Base-by-base conservation (phyloP, 2,888 invertebrate species). In the Lasioglossum figueresi region DNA sequence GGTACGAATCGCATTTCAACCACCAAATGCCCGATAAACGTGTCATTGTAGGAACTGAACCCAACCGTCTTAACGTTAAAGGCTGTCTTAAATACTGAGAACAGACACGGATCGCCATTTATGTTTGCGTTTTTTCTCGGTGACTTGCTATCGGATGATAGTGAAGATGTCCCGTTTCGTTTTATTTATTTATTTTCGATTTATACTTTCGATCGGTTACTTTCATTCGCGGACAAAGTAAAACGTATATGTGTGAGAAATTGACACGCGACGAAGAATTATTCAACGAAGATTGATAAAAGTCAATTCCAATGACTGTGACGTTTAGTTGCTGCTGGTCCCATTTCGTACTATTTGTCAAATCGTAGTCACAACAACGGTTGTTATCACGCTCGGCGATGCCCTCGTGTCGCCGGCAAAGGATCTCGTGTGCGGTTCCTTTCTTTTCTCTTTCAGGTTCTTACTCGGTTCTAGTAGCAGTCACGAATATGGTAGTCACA, bases 31-130 rank as follows among this genome's bases (percentile, higher is more conserved):
- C 91, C 92, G 90, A 85, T 82, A 82, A 87, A 86, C 86, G 84
- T 86, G 84, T 89, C 85, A 86, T 90, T 89, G 89, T 93, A 93
- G 93, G 93, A 93, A 93, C 93, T 93, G 91, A 92, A 93, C 88
- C 89, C 89, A 93, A 93, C 89, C 89, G 87, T 87, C 84, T 91
- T 91, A 89, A 82, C 79, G 83, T 88, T 88, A 83, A 88, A 90
- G 82, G 83, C 86, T 88, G 83, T 70, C 83, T 88, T 90, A 88
- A 89, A 90, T 89, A 90, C 82, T 86, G 85, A 80, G 79, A 88
- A 74, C 71, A 56, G 77, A 85, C 78, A 82, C 84, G 72, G 86
- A 77, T 80, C 76, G 48, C 70, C 34, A 72, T 78, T 73, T 70
- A 12, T 72, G 43, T 34, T 56, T 31, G 45, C 37, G n/a, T 16